phyloP scores from a whole-genome alignment of 2,113 vertebrate genomes.

The Entelurus aequoreus region DNA sequence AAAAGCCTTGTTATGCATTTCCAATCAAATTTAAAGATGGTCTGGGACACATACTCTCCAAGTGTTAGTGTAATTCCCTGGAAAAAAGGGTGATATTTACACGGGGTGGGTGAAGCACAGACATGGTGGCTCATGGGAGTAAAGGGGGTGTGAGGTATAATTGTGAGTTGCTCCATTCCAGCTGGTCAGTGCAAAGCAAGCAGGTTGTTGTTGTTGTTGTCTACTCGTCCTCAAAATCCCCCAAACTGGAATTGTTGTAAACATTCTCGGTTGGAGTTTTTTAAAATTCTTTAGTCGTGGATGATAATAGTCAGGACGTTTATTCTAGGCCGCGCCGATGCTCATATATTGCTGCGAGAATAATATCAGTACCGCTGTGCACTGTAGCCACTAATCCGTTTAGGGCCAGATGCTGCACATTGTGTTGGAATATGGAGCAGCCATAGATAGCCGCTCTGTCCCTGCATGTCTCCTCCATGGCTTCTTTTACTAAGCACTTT shows the following conservation, averaged over 20 bases:
- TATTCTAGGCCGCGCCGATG: slow-evolving; percentile 4
- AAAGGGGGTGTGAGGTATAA: slow-evolving; percentile 35
- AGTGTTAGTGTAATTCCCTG: too few species aligned
- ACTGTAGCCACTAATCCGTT: slow-evolving; percentile 61
- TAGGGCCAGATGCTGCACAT: slow-evolving; percentile 53
- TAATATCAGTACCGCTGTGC: slow-evolving; percentile 46
- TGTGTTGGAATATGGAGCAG: slow-evolving; percentile 57
- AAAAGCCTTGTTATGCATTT: too few species aligned
- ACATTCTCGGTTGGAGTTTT: not conserved
- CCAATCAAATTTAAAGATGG: too few species aligned
- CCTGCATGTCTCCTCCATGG: slow-evolving; percentile 13
- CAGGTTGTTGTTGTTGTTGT: slow-evolving; percentile 47
- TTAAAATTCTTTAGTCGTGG: slow-evolving; percentile 5
- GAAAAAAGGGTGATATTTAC: slow-evolving; percentile 5
- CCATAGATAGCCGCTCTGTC: slow-evolving; percentile 37
- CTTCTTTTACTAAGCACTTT: slow-evolving; percentile 31
- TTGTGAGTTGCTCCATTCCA: slow-evolving; percentile 71
- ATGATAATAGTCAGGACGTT: slow-evolving; percentile 4
- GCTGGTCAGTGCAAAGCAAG: slow-evolving; percentile 74
- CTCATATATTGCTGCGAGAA: slow-evolving; percentile 33
- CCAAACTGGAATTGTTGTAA: slow-evolving; percentile 2
- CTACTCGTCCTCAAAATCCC: slow-evolving; percentile 11
- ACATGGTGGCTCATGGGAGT: slow-evolving; percentile 15
- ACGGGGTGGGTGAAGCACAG: slow-evolving; percentile 42
- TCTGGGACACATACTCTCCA: too few species aligned